These are phyloP conservation scores for Apotomis betuletana DNA, from an alignment of 2,888 invertebrate species.

Conservation along the genomic window DNA sequence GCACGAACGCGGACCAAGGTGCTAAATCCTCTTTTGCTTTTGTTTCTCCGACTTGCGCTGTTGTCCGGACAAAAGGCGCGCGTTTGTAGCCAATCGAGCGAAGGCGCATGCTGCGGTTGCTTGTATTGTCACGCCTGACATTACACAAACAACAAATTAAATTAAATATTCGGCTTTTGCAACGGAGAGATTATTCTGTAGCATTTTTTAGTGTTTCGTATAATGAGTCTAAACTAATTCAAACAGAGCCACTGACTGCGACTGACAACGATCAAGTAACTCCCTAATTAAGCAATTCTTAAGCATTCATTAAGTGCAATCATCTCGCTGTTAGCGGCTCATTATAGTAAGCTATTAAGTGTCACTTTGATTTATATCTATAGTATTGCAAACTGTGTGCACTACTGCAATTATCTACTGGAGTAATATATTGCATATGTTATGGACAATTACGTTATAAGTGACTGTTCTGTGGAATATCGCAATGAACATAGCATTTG, in stretches of 20 bases:
- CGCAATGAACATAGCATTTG: neutral
- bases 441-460: conserved; percentile 13
- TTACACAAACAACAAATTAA: no score
- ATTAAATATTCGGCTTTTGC: no score
- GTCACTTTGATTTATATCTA: conserved; percentile 30
- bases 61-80: no score
- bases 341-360: conserved; percentile 17
- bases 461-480: conserved; percentile 1
- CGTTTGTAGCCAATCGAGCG: no score
- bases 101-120: no score
- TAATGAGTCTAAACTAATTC: neutral
- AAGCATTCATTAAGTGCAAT: conserved; percentile 19
- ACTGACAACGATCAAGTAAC: conserved; percentile 11
- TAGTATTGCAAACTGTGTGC: conserved; percentile 10
- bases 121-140: no score
- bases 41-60: no score
- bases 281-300: conserved; percentile 22
- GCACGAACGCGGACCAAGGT: no score
- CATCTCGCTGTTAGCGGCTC: conserved; percentile 21
- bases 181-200: no score
- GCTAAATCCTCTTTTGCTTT: no score
- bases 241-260: conserved; percentile 3
- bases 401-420: conserved; percentile 17
- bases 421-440: conserved; percentile 26
- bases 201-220: neutral